Conservation (phyloP, 2,888 invertebrate genomes). For the Limnephilus marmoratus region DNA sequence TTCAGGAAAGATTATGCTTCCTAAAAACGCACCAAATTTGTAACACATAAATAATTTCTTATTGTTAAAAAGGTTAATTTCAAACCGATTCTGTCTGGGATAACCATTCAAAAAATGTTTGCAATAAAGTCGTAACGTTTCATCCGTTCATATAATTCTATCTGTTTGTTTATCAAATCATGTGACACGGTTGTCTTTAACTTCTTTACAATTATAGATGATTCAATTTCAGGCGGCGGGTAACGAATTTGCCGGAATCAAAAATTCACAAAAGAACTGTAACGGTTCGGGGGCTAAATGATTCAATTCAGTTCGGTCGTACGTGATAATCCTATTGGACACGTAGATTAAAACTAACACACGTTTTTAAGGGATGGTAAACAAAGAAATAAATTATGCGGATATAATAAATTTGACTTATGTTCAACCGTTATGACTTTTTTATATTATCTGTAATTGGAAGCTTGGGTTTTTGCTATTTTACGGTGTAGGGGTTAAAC, state of each 20-base stretch:
- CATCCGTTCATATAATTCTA: neutral
- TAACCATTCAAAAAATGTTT: neutral
- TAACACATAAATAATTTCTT: neutral
- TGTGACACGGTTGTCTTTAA: constrained; percentile 32
- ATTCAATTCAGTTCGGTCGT: constrained; percentile 15
- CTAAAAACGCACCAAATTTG: neutral
- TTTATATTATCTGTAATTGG: neutral
- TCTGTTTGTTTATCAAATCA: constrained; percentile 42
- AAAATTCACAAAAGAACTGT: constrained; percentile 41
- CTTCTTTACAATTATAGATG: constrained; percentile 21
- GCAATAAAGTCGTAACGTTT: constrained; percentile 21
- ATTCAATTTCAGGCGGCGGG: constrained; percentile 14
- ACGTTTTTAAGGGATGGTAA: constrained; percentile 18
- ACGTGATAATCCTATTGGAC: constrained; percentile 53
- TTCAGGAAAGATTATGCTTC: too few relatives aligned
- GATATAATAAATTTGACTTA: neutral
- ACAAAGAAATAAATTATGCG: neutral
- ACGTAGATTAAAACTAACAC: constrained; percentile 27
- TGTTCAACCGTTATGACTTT: neutral
- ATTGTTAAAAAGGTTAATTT: neutral
- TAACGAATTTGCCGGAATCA: constrained; percentile 5
- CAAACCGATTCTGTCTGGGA: neutral
- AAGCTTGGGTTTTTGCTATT: neutral
- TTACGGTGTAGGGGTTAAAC: neutral
- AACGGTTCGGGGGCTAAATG: constrained; percentile 4